Base-by-base conservation (phyloP, 1,140 invertebrate species). In the Eulimnadia texana region DNA sequence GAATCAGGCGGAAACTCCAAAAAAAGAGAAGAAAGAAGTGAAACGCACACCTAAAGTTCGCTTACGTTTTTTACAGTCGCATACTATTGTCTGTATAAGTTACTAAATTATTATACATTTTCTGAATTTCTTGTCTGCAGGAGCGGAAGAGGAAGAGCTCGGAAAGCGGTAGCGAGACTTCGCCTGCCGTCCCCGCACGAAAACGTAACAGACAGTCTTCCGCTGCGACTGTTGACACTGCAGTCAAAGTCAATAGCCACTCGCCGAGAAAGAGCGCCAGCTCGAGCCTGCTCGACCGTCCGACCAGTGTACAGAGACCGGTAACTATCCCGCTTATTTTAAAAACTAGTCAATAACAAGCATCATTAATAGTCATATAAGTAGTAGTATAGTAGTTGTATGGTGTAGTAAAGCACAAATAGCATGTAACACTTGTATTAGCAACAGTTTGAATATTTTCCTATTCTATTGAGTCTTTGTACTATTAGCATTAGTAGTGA, bases 301-400 rank as follows among this genome's bases (percentile, higher is more conserved):
- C 83, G 0, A 76, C 82, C 6, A 82, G 80, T 69, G 79, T 84
- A 64, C 70, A 79, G 61, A 78, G 79, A 78, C 82, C 82, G 61
- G 84, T 85, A 72, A 84, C n/a, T n/a, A n/a, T n/a, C n/a, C n/a
- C n/a, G n/a, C n/a, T n/a, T n/a, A 81, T 78, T 29, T 54, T 22
- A 33, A 6, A 33, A n/a, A n/a, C n/a, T n/a, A n/a, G n/a, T n/a
- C n/a, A n/a, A n/a, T n/a, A n/a, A n/a, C n/a, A n/a, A n/a, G n/a
- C n/a, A n/a, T n/a, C n/a, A n/a, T n/a, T n/a, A n/a, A n/a, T n/a
- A n/a, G n/a, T n/a, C n/a, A n/a, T n/a, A n/a, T n/a, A n/a, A n/a
- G n/a, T n/a, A n/a, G n/a, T n/a, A n/a, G n/a, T n/a, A n/a, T n/a
- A n/a, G n/a, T n/a, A n/a, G n/a, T n/a, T n/a, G n/a, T n/a, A n/a